A percentile compares a stretch with the other conserved stretches of the same genome.
phyloP scores from a whole-genome alignment of 2,797 vertebrate genomes.

The Anolis apletophallus region DNA sequence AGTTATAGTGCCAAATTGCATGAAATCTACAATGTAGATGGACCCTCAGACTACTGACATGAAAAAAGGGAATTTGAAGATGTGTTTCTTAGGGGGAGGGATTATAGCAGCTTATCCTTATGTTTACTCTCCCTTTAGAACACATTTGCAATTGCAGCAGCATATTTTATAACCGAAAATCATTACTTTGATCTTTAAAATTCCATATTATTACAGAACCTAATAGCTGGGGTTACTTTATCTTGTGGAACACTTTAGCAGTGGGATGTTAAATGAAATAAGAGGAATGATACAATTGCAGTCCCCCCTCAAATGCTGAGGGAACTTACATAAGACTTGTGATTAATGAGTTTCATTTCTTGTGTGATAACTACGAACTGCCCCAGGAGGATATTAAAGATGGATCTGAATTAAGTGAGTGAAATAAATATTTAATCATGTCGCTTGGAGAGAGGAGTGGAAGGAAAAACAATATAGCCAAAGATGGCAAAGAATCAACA shows the following conservation, averaged over 20 bases:
- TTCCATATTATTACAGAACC: not conserved
- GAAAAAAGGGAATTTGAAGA: too few species aligned
- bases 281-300: not conserved
- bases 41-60: too few species aligned
- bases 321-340: conserved; percentile 33
- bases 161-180: not conserved
- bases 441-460: not conserved
- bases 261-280: not conserved
- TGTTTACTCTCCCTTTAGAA: not conserved
- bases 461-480: conserved; percentile 18
- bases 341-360: conserved; percentile 41
- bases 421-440: conserved; percentile 47
- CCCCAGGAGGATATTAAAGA: conserved; percentile 45
- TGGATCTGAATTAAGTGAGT: conserved; percentile 48
- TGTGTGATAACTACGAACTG: conserved; percentile 35
- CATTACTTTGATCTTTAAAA: conserved; percentile 1
- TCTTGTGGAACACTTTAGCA: not conserved
- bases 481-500: not conserved
- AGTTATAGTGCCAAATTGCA: too few species aligned
- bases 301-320: not conserved
- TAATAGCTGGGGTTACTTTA: not conserved
- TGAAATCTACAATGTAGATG: too few species aligned
- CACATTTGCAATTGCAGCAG: not conserved
- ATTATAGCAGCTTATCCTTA: too few species aligned
- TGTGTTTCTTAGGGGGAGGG: not conserved